Evolutionary conservation across 2,888 invertebrate species (phyloP).

Genomic region (Autographa gamma): DNA sequence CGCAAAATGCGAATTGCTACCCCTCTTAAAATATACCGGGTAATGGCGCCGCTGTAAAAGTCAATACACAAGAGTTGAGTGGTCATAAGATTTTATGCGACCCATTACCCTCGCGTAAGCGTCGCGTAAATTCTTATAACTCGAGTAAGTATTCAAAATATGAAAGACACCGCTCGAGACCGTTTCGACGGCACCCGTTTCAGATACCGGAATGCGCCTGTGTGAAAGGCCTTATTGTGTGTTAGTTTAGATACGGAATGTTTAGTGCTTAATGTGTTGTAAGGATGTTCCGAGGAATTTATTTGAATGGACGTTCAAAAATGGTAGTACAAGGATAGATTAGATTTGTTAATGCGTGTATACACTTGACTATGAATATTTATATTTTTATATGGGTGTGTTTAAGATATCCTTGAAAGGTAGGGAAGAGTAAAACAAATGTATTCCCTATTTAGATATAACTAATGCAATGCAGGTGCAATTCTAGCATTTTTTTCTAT

Average conservation of each 20-base stretch:
- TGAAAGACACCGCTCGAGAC: slow-evolving; percentile 71
- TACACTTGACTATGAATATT: neutral
- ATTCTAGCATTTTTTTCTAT: neutral
- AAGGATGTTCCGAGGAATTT: slow-evolving; percentile 53
- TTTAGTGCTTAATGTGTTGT: slow-evolving; percentile 53
- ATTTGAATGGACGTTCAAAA: slow-evolving; percentile 34
- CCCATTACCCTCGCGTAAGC: slow-evolving; percentile 84
- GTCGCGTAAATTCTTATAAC: slow-evolving; percentile 89
- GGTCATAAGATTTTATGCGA: slow-evolving; percentile 86
- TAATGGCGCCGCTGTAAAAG: slow-evolving; percentile 74
- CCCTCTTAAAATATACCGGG: slow-evolving; percentile 65
- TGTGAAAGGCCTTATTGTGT: slow-evolving; percentile 53
- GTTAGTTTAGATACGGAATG: slow-evolving; percentile 56
- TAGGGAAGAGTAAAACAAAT: neutral
- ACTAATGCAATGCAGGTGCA: neutral
- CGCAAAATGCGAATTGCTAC: slow-evolving; percentile 64
- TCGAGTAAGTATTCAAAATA: slow-evolving; percentile 86
- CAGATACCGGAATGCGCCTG: slow-evolving; percentile 54
- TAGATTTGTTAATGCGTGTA: slow-evolving; percentile 1
- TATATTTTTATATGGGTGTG: neutral
- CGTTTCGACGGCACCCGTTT: slow-evolving; percentile 49
- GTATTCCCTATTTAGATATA: neutral
- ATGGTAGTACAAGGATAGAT: slow-evolving; percentile 19
- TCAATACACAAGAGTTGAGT: slow-evolving; percentile 86
- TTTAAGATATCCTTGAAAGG: slow-evolving; percentile 2